These are phyloP conservation scores for Scylla paramamosain DNA, from an alignment of 1,140 invertebrate genomes.

Conservation along the genomic window DNA sequence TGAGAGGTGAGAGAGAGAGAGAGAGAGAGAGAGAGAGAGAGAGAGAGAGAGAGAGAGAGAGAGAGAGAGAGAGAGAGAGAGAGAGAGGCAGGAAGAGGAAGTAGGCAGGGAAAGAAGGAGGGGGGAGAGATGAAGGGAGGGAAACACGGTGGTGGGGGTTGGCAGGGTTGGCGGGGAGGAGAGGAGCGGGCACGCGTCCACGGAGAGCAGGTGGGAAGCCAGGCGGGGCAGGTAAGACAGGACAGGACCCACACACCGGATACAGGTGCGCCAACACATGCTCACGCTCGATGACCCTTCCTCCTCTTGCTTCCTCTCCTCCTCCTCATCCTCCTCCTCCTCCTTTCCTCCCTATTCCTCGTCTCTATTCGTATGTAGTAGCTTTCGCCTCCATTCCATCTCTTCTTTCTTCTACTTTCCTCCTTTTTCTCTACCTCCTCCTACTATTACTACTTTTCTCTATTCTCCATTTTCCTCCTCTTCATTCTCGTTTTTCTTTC, in stretches of 20 bases:
- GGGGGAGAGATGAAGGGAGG: not conserved
- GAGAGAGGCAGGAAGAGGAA: not conserved
- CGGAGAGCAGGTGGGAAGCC: not conserved
- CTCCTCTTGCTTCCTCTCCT: not conserved
- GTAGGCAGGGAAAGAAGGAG: not conserved
- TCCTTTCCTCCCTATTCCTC: not conserved
- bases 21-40: not conserved
- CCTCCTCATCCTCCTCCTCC: not conserved
- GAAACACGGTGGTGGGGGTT: no score
- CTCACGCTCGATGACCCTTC: not conserved
- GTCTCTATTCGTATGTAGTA: no score
- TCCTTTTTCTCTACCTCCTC: no score
- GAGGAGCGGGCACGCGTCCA: conserved; percentile 23
- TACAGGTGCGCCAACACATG: not conserved
- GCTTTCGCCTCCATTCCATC: no score
- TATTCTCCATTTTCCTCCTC: no score
- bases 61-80: not conserved
- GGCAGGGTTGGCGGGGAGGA: not conserved
- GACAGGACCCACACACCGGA: no score
- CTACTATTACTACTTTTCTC: no score
- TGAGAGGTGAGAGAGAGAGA: not conserved
- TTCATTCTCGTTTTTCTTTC: no score
- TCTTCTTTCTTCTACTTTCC: no score
- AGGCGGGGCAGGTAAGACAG: not conserved
- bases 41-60: not conserved